These are phyloP conservation scores for Mesoclemmys tuberculata DNA, from an alignment of 2,113 vertebrate species.

Conservation along the genomic window DNA sequence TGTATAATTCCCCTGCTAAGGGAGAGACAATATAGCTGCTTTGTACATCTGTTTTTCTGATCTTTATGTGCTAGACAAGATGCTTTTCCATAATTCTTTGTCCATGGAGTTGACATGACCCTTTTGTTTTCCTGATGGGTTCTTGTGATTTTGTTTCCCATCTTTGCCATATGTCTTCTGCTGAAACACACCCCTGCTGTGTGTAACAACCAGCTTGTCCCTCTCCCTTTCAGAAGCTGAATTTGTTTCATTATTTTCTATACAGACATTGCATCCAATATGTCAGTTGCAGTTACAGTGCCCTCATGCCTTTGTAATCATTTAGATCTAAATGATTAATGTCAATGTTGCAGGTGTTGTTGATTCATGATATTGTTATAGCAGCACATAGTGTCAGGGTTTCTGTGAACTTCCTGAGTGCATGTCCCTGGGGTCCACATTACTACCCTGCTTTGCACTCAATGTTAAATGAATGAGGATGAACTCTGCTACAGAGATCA, in stretches of 20 bases:
- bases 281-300: background rate
- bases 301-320: background rate
- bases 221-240: background rate
- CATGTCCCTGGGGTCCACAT: background rate
- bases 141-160: background rate
- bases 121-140: background rate
- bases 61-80: background rate
- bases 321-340: background rate
- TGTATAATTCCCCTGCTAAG: background rate
- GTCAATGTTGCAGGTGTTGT: background rate
- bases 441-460: background rate
- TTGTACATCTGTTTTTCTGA: background rate
- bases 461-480: background rate
- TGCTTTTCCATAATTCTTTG: background rate
- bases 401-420: background rate
- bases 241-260: background rate
- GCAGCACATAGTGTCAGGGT: background rate
- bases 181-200: background rate
- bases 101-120: background rate
- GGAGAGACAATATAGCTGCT: background rate
- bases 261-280: background rate
- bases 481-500: background rate
- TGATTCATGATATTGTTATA: background rate
- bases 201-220: background rate
- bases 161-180: background rate